These are phyloP conservation scores for Chrysolina americana DNA, from an alignment of 2,888 invertebrate genomes.

Conservation along the genomic window DNA sequence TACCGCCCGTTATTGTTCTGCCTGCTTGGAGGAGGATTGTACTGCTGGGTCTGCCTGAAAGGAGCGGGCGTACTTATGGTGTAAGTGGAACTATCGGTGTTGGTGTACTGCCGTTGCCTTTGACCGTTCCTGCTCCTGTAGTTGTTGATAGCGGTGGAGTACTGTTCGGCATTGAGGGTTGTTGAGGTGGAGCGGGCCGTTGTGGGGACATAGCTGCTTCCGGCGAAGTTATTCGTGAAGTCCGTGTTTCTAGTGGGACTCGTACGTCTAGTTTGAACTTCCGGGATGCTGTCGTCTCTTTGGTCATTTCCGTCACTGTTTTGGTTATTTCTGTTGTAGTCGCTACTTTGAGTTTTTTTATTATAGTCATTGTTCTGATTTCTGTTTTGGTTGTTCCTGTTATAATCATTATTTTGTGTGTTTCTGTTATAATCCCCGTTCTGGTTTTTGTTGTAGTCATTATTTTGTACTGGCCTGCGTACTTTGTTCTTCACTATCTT, in stretches of 20 bases:
- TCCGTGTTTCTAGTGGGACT: slow-evolving; percentile 59
- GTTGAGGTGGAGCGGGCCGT: slow-evolving; percentile 68
- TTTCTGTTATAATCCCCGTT: slow-evolving; percentile 47
- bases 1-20: slow-evolving; percentile 48
- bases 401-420: slow-evolving; percentile 44
- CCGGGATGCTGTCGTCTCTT: slow-evolving; percentile 45
- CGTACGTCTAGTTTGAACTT: slow-evolving; percentile 63
- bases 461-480: slow-evolving; percentile 63
- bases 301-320: slow-evolving; percentile 46
- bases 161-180: slow-evolving; percentile 58
- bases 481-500: slow-evolving; percentile 68
- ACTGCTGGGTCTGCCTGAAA: slow-evolving; percentile 63
- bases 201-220: slow-evolving; percentile 70
- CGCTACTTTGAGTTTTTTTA: slow-evolving; percentile 35
- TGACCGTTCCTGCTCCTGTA: slow-evolving; percentile 55
- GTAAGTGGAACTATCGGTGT: slow-evolving; percentile 53
- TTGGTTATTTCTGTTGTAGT: slow-evolving; percentile 50
- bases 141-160: slow-evolving; percentile 59
- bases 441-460: slow-evolving; percentile 42
- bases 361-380: slow-evolving; percentile 46
- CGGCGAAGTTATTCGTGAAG: slow-evolving; percentile 69
- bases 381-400: slow-evolving; percentile 51
- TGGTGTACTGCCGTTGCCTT: slow-evolving; percentile 47
- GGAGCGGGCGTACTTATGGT: slow-evolving; percentile 68
- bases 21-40: slow-evolving; percentile 51